These are phyloP conservation scores for Lepidurus apus DNA, from an alignment of 1,140 invertebrate species.

Conservation along the genomic window DNA sequence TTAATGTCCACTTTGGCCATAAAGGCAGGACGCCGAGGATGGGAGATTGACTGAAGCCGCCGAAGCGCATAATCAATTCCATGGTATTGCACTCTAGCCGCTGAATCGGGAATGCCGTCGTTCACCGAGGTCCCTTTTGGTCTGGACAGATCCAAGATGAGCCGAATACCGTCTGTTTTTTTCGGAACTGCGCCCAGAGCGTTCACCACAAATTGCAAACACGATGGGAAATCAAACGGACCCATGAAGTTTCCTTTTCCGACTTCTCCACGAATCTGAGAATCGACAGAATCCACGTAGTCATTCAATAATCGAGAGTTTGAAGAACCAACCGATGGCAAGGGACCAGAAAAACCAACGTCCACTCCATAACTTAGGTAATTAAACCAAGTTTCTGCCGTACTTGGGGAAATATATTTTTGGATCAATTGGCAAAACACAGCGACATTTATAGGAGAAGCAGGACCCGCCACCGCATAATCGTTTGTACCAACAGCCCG, in stretches of 20 bases:
- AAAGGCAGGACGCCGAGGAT: neutral
- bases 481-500: too few relatives aligned
- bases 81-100: neutral
- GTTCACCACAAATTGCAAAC: neutral
- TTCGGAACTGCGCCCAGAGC: neutral
- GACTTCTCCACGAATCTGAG: neutral
- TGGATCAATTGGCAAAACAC: too few relatives aligned
- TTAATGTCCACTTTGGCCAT: slow-evolving; percentile 24
- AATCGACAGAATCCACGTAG: neutral
- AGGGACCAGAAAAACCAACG: neutral
- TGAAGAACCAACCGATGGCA: neutral
- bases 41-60: neutral
- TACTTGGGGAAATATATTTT: too few relatives aligned
- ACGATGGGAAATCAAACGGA: neutral
- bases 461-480: too few relatives aligned
- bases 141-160: slow-evolving; percentile 15
- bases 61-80: neutral
- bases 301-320: neutral
- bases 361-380: neutral
- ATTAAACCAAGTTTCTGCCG: too few relatives aligned
- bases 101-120: slow-evolving; percentile 5
- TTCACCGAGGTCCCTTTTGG: neutral
- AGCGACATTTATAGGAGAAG: too few relatives aligned
- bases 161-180: neutral
- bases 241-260: neutral